Conservation (phyloP, 2,113 vertebrate species). For the Lagopus leucura region DNA sequence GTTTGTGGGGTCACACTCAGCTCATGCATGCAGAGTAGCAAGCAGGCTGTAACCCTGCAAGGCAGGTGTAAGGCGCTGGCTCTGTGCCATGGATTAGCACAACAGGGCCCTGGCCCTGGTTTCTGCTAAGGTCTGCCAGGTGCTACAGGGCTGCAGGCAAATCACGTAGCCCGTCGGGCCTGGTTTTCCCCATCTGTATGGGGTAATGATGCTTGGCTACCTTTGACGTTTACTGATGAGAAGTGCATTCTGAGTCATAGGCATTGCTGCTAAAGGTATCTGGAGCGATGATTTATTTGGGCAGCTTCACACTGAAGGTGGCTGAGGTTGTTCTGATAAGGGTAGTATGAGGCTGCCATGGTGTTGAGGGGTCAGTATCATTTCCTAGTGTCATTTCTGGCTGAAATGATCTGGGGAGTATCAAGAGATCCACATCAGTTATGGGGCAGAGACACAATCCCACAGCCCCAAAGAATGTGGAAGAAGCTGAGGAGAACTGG, state of each 20-base stretch:
- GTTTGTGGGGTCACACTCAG: neutral
- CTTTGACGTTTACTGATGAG: neutral
- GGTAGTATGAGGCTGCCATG: neutral
- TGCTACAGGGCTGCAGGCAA: slow-evolving; percentile 41
- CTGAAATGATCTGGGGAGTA: neutral
- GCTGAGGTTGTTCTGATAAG: neutral
- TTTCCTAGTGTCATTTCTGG: neutral
- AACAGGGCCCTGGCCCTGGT: neutral
- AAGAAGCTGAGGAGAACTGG: neutral
- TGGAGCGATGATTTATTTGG: neutral
- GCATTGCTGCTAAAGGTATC: neutral
- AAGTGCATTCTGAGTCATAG: slow-evolving; percentile 5
- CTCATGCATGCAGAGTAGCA: neutral
- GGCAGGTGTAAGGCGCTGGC: neutral
- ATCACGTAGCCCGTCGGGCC: slow-evolving; percentile 14
- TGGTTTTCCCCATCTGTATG: slow-evolving; percentile 60
- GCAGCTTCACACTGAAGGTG: neutral
- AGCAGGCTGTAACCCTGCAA: neutral
- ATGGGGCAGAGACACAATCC: neutral
- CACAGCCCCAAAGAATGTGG: neutral
- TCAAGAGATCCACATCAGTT: neutral
- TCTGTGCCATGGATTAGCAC: neutral
- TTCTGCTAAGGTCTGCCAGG: slow-evolving; percentile 58
- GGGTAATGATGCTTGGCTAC: slow-evolving; percentile 49
- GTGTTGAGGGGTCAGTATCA: fast-evolving